Evolutionary conservation across 1,140 invertebrate genomes (phyloP).

Genomic region (Spodoptera litura): DNA sequence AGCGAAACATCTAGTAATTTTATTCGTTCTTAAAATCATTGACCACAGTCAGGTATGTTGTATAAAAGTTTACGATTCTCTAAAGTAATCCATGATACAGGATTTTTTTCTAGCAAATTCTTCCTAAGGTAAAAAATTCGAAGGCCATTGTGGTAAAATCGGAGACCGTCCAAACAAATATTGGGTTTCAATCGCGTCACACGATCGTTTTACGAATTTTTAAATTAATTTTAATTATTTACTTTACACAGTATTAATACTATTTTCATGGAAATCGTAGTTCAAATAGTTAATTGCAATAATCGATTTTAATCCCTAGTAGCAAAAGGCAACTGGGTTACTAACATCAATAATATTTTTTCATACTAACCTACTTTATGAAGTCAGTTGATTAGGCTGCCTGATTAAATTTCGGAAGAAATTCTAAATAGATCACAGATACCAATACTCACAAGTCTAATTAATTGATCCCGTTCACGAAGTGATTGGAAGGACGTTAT

Average conservation of each 20-base stretch:
- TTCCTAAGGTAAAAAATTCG: constrained; percentile 62
- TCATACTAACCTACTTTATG: background rate
- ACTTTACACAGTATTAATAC: constrained; percentile 1
- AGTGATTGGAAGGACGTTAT: constrained; percentile 25
- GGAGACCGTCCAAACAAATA: constrained; percentile 45
- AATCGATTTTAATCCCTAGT: too few relatives aligned
- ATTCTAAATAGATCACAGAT: constrained; percentile 26
- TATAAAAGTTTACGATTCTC: constrained; percentile 50
- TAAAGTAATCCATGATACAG: constrained; percentile 52
- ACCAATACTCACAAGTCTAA: constrained; percentile 29
- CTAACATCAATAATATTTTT: too few relatives aligned
- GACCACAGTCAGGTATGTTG: constrained; percentile 16
- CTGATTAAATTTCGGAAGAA: constrained; percentile 17
- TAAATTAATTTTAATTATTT: background rate
- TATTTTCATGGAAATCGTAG: too few relatives aligned
- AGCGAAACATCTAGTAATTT: constrained; percentile 41
- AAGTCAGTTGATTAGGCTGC: background rate
- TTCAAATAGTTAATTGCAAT: too few relatives aligned
- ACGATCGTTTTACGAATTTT: background rate
- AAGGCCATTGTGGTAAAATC: constrained; percentile 67
- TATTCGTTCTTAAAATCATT: constrained; percentile 46
- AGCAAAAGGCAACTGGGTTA: too few relatives aligned
- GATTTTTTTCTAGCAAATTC: constrained; percentile 60
- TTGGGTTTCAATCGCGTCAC: background rate
- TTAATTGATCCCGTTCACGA: constrained; percentile 42